Conservation (phyloP, 2,797 vertebrate species). For the Danio choprae region DNA sequence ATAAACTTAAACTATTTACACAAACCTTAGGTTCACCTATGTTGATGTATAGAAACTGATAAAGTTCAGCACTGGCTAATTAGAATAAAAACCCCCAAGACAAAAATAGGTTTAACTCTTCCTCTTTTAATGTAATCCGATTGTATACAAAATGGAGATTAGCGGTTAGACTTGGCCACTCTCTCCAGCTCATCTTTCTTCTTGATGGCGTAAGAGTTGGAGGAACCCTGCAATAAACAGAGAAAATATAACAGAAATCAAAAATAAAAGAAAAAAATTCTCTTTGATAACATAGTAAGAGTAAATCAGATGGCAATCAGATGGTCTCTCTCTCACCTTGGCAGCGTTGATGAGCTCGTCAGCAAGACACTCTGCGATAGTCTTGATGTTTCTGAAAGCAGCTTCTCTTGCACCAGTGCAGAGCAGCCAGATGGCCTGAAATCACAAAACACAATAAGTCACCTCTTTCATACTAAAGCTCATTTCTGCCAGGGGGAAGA, state of each 20-base stretch:
- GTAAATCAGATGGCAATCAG: not conserved
- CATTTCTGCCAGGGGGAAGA: too few species aligned
- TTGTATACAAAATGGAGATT: slow-evolving; percentile 69
- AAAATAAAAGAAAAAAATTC: too few species aligned
- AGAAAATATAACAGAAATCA: not conserved
- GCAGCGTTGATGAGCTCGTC: slow-evolving; percentile 96
- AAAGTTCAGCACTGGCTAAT: not conserved
- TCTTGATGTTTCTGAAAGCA: slow-evolving; percentile 96
- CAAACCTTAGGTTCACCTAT: not conserved
- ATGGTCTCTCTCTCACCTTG: slow-evolving; percentile 77
- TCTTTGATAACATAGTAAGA: not conserved
- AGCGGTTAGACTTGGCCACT: slow-evolving; percentile 91
- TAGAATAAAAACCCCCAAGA: not conserved
- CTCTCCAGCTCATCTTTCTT: slow-evolving; percentile 98
- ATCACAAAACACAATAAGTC: not conserved
- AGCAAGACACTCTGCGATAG: slow-evolving; percentile 92
- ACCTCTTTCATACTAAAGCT: not conserved
- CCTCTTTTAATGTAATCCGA: slow-evolving; percentile 72
- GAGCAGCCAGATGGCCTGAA: slow-evolving; percentile 93
- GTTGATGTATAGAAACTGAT: not conserved
- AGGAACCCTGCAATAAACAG: slow-evolving; percentile 83
- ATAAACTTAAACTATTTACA: not conserved
- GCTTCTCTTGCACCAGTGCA: slow-evolving; percentile 95
- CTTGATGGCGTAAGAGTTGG: slow-evolving; percentile 98
- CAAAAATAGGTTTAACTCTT: slow-evolving; percentile 38